A percentile compares a stretch with the other conserved stretches of the same genome.
Evolutionary conservation across 1,140 invertebrate genomes (phyloP).

Genomic region (Platyura marginata): DNA sequence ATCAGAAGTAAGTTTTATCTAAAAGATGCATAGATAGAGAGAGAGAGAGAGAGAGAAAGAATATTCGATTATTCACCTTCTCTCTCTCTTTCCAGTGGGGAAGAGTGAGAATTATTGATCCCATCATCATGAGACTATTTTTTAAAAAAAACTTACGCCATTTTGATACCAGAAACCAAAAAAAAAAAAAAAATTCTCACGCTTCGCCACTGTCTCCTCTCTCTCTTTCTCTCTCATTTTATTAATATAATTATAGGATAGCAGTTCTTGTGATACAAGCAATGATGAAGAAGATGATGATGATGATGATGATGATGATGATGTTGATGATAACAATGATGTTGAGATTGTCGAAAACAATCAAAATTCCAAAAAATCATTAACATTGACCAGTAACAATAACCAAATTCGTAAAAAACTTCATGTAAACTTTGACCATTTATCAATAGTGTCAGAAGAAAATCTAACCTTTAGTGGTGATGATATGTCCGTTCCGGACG

Average conservation of each 20-base stretch:
- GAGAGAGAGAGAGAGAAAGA: too few relatives aligned
- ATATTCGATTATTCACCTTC: too few relatives aligned
- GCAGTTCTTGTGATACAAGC: constrained; percentile 27
- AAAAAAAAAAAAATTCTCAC: too few relatives aligned
- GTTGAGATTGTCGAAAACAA: constrained; percentile 5
- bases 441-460: constrained; percentile 56
- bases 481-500: background rate
- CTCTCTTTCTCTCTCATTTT: background rate
- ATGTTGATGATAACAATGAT: constrained; percentile 12
- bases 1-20: too few relatives aligned
- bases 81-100: constrained; percentile 2
- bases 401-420: constrained; percentile 22
- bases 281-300: constrained; percentile 14
- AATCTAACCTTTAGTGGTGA: constrained; percentile 32
- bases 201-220: constrained; percentile 4
- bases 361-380: constrained; percentile 9
- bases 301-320: constrained; percentile 21
- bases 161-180: too few relatives aligned
- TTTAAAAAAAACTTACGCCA: too few relatives aligned
- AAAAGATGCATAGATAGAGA: too few relatives aligned
- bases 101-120: too few relatives aligned
- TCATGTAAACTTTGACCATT: constrained; percentile 46
- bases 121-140: too few relatives aligned
- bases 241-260: constrained; percentile 11
- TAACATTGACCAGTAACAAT: constrained; percentile 1